These are phyloP conservation scores for Ips typographus DNA, from an alignment of 1,140 invertebrate genomes.

Conservation along the genomic window DNA sequence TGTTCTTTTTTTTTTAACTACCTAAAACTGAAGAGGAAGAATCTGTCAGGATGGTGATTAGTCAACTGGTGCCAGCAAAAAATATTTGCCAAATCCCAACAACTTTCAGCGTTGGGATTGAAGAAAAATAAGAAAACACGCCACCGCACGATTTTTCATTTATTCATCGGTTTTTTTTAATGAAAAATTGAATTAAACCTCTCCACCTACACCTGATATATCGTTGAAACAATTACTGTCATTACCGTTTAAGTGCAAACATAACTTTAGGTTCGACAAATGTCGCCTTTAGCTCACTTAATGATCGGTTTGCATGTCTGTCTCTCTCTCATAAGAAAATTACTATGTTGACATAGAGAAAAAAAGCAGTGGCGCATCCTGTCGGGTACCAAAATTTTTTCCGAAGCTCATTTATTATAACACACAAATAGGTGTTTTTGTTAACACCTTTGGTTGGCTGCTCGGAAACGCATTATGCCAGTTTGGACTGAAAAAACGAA, in stretches of 20 bases:
- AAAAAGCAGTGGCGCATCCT: conserved; percentile 20
- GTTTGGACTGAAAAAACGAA: conserved; percentile 13
- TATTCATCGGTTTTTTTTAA: conserved; percentile 25
- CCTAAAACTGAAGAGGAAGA: no score
- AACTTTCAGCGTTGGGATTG: neutral
- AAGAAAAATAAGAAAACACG: conserved; percentile 1
- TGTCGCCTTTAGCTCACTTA: conserved; percentile 15
- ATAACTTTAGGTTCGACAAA: conserved; percentile 32
- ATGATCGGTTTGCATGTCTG: conserved; percentile 26
- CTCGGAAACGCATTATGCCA: conserved; percentile 20
- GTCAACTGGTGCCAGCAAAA: no score
- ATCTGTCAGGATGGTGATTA: neutral
- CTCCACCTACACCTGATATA: conserved; percentile 26
- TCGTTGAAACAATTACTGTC: conserved; percentile 28
- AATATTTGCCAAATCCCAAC: no score
- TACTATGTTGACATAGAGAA: neutral
- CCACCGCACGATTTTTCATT: conserved; percentile 24
- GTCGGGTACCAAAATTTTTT: conserved; percentile 17
- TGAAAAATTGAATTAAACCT: conserved; percentile 27
- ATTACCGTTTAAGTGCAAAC: conserved; percentile 32
- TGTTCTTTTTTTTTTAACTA: neutral
- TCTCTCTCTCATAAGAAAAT: conserved; percentile 1
- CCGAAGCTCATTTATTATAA: conserved; percentile 18
- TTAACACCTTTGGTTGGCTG: conserved; percentile 17
- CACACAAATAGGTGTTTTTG: conserved; percentile 21